Evolutionary conservation across 1,140 invertebrate genomes (phyloP).

Genomic region (Zaprionus camerounensis): DNA sequence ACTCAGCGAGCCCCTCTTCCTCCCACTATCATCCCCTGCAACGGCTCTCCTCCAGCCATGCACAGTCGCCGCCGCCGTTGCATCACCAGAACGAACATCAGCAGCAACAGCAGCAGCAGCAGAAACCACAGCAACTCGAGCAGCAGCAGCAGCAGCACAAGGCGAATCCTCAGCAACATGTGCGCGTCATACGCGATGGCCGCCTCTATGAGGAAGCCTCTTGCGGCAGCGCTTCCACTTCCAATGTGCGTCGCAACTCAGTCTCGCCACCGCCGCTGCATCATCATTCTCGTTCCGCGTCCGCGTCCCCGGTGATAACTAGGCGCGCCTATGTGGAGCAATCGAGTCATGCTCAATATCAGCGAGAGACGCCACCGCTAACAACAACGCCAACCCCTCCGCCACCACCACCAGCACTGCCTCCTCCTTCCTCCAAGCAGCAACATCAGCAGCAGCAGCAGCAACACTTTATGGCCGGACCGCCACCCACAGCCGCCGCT

Average conservation of each 20-base stretch:
- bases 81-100: constrained; percentile 65
- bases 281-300: constrained; percentile 76
- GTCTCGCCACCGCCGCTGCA: constrained; percentile 78
- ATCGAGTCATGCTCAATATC: constrained; percentile 53
- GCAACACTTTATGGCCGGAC: constrained; percentile 20
- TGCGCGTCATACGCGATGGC: constrained; percentile 80
- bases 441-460: constrained; percentile 46
- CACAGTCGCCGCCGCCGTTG: constrained; percentile 65
- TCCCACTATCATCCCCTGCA: constrained; percentile 51
- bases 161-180: constrained; percentile 56
- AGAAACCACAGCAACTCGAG: constrained; percentile 5
- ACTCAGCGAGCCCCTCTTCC: constrained; percentile 73
- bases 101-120: constrained; percentile 45
- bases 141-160: constrained; percentile 16
- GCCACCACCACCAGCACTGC: constrained; percentile 48
- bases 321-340: constrained; percentile 54
- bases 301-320: constrained; percentile 65
- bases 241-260: constrained; percentile 59
- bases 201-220: constrained; percentile 72
- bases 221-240: constrained; percentile 13
- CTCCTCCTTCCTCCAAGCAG: constrained; percentile 40
- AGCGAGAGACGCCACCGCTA: constrained; percentile 61
- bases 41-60: constrained; percentile 12
- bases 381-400: constrained; percentile 49
- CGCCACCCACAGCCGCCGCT: constrained; percentile 63